A percentile compares a stretch with the other conserved stretches of the same genome.
Evolutionary conservation across 2,113 vertebrate genomes (phyloP).

Genomic region (Anolis carolinensis): DNA sequence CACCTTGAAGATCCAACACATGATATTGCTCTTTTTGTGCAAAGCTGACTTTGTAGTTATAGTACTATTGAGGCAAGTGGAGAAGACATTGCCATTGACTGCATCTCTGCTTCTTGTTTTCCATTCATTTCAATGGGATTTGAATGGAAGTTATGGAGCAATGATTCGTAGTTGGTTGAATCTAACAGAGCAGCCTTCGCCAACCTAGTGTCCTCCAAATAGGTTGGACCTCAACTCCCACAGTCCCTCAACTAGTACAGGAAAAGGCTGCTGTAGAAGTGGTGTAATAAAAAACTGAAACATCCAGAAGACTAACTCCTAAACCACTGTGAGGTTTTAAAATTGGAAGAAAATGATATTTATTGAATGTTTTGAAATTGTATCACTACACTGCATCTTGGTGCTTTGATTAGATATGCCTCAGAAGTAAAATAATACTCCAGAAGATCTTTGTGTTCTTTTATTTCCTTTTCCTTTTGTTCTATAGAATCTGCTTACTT

Average conservation of each 20-base stretch:
- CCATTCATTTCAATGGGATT: conserved; percentile 5
- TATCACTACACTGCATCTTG: neutral
- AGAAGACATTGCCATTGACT: neutral
- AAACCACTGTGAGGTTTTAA: conserved; percentile 7
- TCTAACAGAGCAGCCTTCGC: neutral
- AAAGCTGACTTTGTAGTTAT: conserved; percentile 11
- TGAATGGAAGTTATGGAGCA: neutral
- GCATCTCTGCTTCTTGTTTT: neutral
- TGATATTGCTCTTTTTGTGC: neutral
- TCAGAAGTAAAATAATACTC: conserved; percentile 14
- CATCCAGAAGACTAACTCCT: neutral
- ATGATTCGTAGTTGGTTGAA: neutral
- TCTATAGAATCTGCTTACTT: neutral
- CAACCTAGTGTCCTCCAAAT: neutral
- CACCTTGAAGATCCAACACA: fast-evolving
- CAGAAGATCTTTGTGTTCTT: neutral
- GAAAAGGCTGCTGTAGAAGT: neutral
- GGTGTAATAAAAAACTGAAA: neutral
- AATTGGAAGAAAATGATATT: neutral
- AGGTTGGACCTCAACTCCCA: neutral
- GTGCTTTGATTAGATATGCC: conserved; percentile 35
- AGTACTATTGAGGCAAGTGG: neutral
- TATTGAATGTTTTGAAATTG: neutral
- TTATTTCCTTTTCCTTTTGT: neutral
- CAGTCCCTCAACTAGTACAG: neutral